Evolutionary conservation across 2,113 vertebrate genomes (phyloP).

Genomic region (Abramis brama): DNA sequence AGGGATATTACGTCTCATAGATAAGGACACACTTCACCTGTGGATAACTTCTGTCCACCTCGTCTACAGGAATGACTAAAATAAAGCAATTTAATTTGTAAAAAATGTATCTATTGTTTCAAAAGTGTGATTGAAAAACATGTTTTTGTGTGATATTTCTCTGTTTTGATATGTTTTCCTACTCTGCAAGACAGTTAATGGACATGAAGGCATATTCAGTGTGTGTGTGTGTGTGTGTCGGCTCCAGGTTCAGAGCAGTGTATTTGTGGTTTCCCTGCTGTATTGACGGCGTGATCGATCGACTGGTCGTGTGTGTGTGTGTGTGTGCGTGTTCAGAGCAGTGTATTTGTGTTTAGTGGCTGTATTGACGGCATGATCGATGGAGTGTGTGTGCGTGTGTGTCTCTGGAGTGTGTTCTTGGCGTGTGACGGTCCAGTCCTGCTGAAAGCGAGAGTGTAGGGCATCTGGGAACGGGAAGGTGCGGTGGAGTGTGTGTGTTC

Average conservation of each 20-base stretch:
- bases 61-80: too few species aligned
- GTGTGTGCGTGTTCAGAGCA: background rate
- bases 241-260: too few species aligned
- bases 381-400: background rate
- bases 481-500: slow-evolving; percentile 51
- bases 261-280: background rate
- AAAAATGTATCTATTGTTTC: too few species aligned
- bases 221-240: background rate
- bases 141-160: too few species aligned
- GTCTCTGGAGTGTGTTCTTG: background rate
- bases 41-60: too few species aligned
- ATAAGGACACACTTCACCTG: too few species aligned
- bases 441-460: slow-evolving; percentile 57
- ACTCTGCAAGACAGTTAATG: background rate
- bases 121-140: too few species aligned
- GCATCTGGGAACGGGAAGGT: slow-evolving; percentile 52
- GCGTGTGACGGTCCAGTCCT: slow-evolving; percentile 22
- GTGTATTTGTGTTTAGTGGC: background rate
- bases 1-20: too few species aligned
- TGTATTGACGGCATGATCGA: background rate
- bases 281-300: background rate
- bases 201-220: background rate
- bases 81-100: too few species aligned
- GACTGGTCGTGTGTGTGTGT: background rate
- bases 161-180: too few species aligned